Conservation (phyloP, 1,140 invertebrate species). For the Aphis gossypii region DNA sequence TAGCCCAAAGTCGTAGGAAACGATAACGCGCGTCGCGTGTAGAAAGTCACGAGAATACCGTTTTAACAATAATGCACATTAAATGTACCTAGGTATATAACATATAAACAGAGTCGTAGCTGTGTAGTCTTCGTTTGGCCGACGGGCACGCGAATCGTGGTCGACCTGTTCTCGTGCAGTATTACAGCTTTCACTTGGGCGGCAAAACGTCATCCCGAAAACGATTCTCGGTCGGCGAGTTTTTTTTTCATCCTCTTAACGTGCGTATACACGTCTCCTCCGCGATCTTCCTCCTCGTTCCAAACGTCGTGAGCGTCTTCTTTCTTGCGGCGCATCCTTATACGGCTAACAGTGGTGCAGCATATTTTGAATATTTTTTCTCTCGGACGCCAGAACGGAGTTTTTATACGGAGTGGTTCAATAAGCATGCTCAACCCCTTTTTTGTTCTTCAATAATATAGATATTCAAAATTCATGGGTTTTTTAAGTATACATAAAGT, state of each 20-base stretch:
- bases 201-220: slow-evolving; percentile 28
- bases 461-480: too few relatives aligned
- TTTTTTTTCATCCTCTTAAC: neutral
- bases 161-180: neutral
- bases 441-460: too few relatives aligned
- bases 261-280: neutral
- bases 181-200: slow-evolving; percentile 43
- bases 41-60: slow-evolving; percentile 41
- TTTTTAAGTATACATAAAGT: too few relatives aligned
- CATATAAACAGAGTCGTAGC: neutral
- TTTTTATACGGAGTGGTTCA: too few relatives aligned
- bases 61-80: slow-evolving; percentile 40
- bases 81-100: neutral
- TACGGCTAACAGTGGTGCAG: neutral
- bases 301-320: neutral
- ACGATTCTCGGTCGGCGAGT: neutral
- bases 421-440: too few relatives aligned
- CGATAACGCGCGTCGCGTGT: slow-evolving; percentile 3
- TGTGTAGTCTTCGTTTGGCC: slow-evolving; percentile 12
- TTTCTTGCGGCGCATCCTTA: neutral
- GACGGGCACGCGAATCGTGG: slow-evolving; percentile 46
- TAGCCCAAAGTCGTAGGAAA: neutral
- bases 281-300: neutral
- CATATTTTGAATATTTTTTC: neutral
- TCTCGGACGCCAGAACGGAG: neutral